Percentiles rank a stretch among this genome's conserved stretches.
These are phyloP conservation scores for Neopelma chrysocephalum DNA, from an alignment of 2,797 vertebrate species.

Conservation along the genomic window DNA sequence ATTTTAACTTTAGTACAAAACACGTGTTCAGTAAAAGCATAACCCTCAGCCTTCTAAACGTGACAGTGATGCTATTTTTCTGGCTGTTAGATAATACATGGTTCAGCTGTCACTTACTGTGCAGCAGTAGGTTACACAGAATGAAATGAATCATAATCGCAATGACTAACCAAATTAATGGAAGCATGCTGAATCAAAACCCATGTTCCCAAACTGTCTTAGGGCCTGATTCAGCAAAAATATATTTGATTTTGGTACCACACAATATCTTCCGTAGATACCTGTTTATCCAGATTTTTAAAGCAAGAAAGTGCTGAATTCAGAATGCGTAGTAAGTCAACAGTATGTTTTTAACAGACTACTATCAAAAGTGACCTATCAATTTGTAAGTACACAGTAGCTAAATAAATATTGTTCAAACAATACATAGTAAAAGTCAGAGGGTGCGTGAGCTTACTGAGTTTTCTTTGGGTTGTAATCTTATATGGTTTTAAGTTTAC, in stretches of 20 bases:
- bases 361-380: not conserved
- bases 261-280: not conserved
- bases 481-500: not conserved
- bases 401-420: not conserved
- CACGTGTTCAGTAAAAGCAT: not conserved
- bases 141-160: conserved; percentile 35
- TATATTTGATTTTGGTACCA: not conserved
- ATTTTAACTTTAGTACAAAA: not conserved
- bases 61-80: conserved; percentile 24
- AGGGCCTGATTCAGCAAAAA: conserved; percentile 52
- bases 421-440: not conserved
- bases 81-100: conserved; percentile 37
- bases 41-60: not conserved
- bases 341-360: not conserved
- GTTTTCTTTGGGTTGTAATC: not conserved
- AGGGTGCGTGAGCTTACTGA: not conserved
- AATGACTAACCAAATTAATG: conserved; percentile 54
- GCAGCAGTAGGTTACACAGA: conserved; percentile 16
- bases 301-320: not conserved
- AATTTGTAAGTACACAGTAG: not conserved
- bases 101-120: conserved; percentile 36
- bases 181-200: conserved; percentile 33
- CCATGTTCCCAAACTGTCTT: conserved; percentile 7
- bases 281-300: not conserved
- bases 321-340: not conserved